Percentiles rank a stretch among this genome's conserved stretches.
Evolutionary conservation across 2,113 vertebrate genomes (phyloP).

Genomic region (Pipa parva): DNA sequence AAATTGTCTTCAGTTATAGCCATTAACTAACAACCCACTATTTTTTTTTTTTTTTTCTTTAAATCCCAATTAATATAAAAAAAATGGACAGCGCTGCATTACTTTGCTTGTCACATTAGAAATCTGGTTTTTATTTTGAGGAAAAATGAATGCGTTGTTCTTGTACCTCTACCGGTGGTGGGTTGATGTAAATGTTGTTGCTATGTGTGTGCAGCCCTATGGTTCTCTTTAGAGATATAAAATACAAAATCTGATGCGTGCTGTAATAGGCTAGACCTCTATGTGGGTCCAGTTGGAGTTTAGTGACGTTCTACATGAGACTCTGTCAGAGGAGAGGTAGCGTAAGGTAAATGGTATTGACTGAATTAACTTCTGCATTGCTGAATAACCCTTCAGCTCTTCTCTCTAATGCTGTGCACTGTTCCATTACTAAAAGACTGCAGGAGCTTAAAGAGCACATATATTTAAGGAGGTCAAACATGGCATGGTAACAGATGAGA

Average conservation of each 20-base stretch:
- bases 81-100: no score
- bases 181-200: neutral
- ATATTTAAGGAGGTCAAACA: slow-evolving; percentile 34
- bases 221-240: neutral
- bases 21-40: no score
- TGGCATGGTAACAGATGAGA: slow-evolving; percentile 25
- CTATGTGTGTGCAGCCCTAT: neutral
- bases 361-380: neutral
- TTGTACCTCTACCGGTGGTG: neutral
- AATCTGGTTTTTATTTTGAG: no score
- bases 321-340: neutral
- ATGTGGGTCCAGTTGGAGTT: neutral
- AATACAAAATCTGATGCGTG: neutral
- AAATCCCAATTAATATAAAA: no score
- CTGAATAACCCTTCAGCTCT: slow-evolving; percentile 8
- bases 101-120: no score
- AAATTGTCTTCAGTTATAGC: no score
- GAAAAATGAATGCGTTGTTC: no score
- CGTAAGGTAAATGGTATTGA: slow-evolving; percentile 4
- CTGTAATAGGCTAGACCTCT: neutral
- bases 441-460: slow-evolving; percentile 16
- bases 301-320: neutral
- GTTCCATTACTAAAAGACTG: neutral
- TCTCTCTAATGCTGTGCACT: slow-evolving; percentile 18
- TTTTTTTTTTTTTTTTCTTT: no score